Evolutionary conservation across 2,797 vertebrate genomes (phyloP).

Genomic region (Serranus cabrilla): DNA sequence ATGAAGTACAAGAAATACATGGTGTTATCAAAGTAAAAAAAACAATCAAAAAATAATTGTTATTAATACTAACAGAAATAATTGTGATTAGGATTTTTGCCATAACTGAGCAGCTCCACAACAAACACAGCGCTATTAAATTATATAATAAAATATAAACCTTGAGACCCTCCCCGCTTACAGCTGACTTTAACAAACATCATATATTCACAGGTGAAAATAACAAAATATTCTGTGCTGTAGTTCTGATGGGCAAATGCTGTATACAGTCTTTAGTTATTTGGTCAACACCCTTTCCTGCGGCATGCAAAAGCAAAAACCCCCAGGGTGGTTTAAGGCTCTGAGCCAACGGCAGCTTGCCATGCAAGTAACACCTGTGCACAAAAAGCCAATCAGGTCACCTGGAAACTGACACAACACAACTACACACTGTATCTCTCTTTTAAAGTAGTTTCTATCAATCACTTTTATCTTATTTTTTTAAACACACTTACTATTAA

Average conservation of each 20-base stretch:
- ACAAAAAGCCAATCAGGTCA: conserved; percentile 50
- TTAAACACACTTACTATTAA: not conserved
- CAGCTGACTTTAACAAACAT: too few relatives aligned
- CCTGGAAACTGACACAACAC: conserved; percentile 18
- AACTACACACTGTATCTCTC: not conserved
- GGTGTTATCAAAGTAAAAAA: too few relatives aligned
- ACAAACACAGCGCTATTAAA: too few relatives aligned
- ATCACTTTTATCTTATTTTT: not conserved
- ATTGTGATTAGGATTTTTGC: too few relatives aligned
- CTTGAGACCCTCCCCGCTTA: too few relatives aligned
- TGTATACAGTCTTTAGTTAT: not conserved
- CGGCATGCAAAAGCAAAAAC: conserved; percentile 31
- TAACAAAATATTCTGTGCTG: not conserved
- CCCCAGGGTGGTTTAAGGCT: not conserved
- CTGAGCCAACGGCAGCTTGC: conserved; percentile 45
- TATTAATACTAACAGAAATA: too few relatives aligned
- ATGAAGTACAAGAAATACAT: too few relatives aligned
- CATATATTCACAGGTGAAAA: too few relatives aligned
- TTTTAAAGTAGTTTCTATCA: not conserved
- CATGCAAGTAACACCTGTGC: conserved; percentile 51
- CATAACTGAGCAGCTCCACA: too few relatives aligned
- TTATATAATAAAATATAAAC: too few relatives aligned
- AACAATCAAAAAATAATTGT: too few relatives aligned
- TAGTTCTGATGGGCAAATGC: conserved; percentile 1
- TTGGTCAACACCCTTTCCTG: conserved; percentile 46